A percentile compares a stretch with the other conserved stretches of the same genome.
These are phyloP conservation scores for Lycopodina hypogea DNA, from an alignment of 37 sponge, comb jelly and placozoan genomes.

Conservation along the genomic window DNA sequence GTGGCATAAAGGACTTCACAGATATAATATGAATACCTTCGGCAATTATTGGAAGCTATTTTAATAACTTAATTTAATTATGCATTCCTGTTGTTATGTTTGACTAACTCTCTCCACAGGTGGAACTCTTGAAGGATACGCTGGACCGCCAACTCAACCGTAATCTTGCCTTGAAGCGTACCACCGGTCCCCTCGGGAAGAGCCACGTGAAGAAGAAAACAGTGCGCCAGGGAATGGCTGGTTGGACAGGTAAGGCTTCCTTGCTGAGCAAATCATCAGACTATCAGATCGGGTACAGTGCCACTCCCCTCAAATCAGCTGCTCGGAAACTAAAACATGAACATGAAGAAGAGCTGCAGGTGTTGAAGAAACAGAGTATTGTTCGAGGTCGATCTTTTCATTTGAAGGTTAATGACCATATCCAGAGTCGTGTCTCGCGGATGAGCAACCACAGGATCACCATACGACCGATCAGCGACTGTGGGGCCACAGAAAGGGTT, in stretches of 20 bases:
- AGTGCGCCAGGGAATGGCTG: background rate
- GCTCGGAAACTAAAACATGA: background rate
- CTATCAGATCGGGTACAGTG: no score
- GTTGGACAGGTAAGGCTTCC: background rate
- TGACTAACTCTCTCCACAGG: background rate
- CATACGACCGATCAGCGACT: background rate
- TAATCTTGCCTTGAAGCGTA: background rate
- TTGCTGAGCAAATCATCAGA: no score
- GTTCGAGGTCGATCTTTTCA: background rate
- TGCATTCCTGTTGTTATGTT: background rate
- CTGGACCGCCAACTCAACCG: background rate
- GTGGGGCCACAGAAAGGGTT: background rate
- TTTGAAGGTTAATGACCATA: background rate
- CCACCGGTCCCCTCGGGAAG: background rate
- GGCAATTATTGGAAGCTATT: no score
- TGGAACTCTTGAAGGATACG: background rate
- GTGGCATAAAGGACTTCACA: no score
- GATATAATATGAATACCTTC: no score
- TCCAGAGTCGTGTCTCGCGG: background rate
- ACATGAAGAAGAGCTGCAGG: background rate
- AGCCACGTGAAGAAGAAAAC: background rate
- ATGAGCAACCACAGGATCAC: conserved; percentile 21
- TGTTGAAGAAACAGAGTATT: background rate
- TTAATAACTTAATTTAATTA: no score
- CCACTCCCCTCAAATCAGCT: no score